Evolutionary conservation across 2,888 invertebrate species (phyloP).

Genomic region (Volucella inflata): DNA sequence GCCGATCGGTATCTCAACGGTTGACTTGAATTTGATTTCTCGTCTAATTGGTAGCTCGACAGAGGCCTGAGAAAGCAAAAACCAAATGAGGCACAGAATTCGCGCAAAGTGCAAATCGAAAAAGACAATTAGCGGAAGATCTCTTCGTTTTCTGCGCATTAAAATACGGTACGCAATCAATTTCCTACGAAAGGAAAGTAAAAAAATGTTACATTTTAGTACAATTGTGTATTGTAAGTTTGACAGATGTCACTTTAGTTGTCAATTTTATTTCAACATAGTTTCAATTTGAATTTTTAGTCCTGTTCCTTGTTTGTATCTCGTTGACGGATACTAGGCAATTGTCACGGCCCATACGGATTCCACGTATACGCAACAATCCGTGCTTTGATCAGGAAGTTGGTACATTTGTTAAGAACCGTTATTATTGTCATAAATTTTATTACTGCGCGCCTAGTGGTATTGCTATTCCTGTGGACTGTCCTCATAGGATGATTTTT

Average conservation of each 20-base stretch:
- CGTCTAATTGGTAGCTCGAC: constrained; percentile 57
- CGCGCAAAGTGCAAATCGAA: constrained; percentile 40
- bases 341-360: not conserved
- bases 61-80: constrained; percentile 22
- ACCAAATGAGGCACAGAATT: not conserved
- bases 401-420: constrained; percentile 80
- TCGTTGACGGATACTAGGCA: not conserved
- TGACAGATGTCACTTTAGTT: not conserved
- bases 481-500: constrained; percentile 82
- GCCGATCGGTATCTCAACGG: constrained; percentile 55
- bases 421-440: constrained; percentile 80
- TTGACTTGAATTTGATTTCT: constrained; percentile 67
- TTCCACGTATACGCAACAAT: constrained; percentile 29
- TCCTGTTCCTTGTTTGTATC: constrained; percentile 36
- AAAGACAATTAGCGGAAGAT: constrained; percentile 49
- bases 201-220: constrained; percentile 30
- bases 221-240: constrained; percentile 50
- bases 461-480: constrained; percentile 79
- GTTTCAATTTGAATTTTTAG: constrained; percentile 10
- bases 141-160: constrained; percentile 7
- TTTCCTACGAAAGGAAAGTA: not conserved
- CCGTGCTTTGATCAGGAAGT: constrained; percentile 78
- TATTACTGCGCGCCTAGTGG: constrained; percentile 80
- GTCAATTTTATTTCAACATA: not conserved
- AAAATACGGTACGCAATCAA: constrained; percentile 2